A percentile compares a stretch with the other conserved stretches of the same genome.
Conservation (phyloP, 1,140 invertebrate species). For the Tenebrio molitor region DNA sequence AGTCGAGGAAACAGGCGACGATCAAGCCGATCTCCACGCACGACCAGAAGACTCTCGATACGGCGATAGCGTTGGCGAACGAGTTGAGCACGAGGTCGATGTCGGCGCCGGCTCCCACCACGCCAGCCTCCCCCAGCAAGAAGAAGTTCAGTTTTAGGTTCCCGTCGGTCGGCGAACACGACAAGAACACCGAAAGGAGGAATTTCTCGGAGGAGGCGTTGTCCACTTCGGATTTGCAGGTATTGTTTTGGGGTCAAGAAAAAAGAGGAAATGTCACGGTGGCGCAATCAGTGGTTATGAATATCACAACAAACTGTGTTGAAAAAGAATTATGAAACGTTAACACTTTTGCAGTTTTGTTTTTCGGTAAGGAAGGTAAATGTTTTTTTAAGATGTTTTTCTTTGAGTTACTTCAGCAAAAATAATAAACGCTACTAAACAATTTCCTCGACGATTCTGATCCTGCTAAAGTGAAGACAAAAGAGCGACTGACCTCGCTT, state of each 20-base stretch:
- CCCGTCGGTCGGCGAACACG: conserved; percentile 70
- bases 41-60: conserved; percentile 93
- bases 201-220: conserved; percentile 92
- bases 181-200: conserved; percentile 78
- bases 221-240: conserved; percentile 91
- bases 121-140: conserved; percentile 84
- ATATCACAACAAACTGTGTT: too few relatives aligned
- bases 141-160: conserved; percentile 92
- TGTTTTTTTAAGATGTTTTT: neutral
- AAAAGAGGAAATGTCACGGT: too few relatives aligned
- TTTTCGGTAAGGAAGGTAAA: too few relatives aligned
- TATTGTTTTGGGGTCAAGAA: conserved; percentile 66
- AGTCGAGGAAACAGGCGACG: conserved; percentile 83
- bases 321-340: too few relatives aligned
- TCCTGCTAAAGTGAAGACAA: too few relatives aligned
- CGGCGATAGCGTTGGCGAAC: conserved; percentile 94
- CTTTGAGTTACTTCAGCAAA: neutral
- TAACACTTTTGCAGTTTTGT: too few relatives aligned
- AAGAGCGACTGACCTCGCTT: too few relatives aligned
- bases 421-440: neutral
- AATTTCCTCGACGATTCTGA: too few relatives aligned
- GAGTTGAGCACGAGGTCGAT: conserved; percentile 91
- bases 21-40: conserved; percentile 96
- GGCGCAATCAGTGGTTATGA: too few relatives aligned
- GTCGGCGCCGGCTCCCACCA: conserved; percentile 82